Base-by-base conservation (phyloP, 2,888 invertebrate species). In the Watsonalla cultraria region DNA sequence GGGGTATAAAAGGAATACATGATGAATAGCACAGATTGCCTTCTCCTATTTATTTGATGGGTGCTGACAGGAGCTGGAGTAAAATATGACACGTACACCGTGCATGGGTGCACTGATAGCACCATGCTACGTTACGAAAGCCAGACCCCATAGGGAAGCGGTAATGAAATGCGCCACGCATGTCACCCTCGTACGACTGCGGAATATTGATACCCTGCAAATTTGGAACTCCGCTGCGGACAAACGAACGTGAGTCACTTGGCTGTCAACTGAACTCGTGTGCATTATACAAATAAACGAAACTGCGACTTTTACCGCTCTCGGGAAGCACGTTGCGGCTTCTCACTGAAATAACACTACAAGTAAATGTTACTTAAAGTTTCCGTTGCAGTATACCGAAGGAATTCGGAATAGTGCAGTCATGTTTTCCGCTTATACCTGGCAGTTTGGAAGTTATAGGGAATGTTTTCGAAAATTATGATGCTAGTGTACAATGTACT, bases 121-220 rank as follows among this genome's bases (percentile, higher is more conserved):
- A 57, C 59, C 60, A 11, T 42, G 42, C 60, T 58, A 7, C 39
- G 37, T 37, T 49, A 49, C 49, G 49, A 14, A 37, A 37, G 15
- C 49, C 11, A 55, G 58, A 62, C 52, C 61, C 62, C 62, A 65
- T 70, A 76, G 76, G 80, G 78, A 71, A 70, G 72, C 74, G 67
- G 76, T 87, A 88, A 88, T 88, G 86, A 87, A 87, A 88, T 85
- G 82, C 84, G 72, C 72, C 74, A 74, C 74, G 70, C 68, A 68
- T 65, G 66, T 67, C 73, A 74, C 79, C 80, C 76, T 72, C 66
- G 66, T 70, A 86, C 88, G 83, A 55, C 58, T 51, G 55, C 66
- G 52, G 88, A 87, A 89, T 88, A 86, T 80, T 86, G 86, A 89
- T 87, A 77, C 66, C 63, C 61, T 68, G 70, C 70, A 65, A 68